Evolutionary conservation across 2,797 vertebrate genomes (phyloP), one percentile per base, ranked within the genome.

Genomic region (Girardinus metallicus): DNA sequence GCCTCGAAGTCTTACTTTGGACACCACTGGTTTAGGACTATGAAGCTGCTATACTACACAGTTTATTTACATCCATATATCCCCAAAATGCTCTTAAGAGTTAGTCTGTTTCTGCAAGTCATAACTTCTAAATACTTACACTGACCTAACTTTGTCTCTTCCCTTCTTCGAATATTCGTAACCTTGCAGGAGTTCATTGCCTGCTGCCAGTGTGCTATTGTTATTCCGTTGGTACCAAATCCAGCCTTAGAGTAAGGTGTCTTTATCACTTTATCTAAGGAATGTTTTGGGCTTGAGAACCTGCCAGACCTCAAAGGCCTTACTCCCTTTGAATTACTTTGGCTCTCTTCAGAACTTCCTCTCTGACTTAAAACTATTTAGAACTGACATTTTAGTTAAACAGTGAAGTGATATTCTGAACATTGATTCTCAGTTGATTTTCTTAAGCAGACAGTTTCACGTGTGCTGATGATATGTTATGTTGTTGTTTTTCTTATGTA

Each of bases 261-360:
- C 62, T 66, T 55, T 66, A 66, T 66, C 34, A 66, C 62, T 66
- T 66, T 66, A 66, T 66, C 62, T 66, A 39, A 39, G 62, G 62
- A 13, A 21, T 11, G 16, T 66, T 66, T 66, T 21, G 16, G 62
- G 21, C 18, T 66, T 66, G 31, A 64, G 15, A 36, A 36, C 62
- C 34, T 64, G 34, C 34, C 34, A 66, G 34, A 39, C 62, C 34
- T 23, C 62, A 39, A 39, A 66, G 34, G 8, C 62, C 18, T 23
- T 11, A 18, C 36, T 66, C 62, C 62, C 34, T 66, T 66, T 66
- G 18, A 39, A 39, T 60, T 60, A 60, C 23, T 66, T 39, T 1
- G 1, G 9, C 62, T 66, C 18, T 39, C 34, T 39, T 39, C 62
- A 66, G 62, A 66, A 66, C 16, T 57, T 64, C 15, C 31, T 51